phyloP scores from a whole-genome alignment of 2,113 vertebrate genomes.

The Phrynosoma blainvillii region DNA sequence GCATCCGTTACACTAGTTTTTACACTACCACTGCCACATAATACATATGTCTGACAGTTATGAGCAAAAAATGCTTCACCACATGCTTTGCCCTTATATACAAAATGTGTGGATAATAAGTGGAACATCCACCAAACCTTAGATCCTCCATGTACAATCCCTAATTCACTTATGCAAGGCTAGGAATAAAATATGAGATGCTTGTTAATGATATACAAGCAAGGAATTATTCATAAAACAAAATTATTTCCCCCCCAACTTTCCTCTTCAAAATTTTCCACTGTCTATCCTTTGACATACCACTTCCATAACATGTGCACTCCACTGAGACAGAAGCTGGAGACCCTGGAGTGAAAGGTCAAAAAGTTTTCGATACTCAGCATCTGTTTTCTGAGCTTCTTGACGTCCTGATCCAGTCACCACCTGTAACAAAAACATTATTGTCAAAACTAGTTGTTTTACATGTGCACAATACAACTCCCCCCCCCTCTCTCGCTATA shows the following conservation, averaged over 20 bases:
- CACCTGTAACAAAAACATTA: constrained; percentile 76
- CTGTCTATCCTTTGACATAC: constrained; percentile 71
- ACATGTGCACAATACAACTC: neutral
- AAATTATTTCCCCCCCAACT: neutral
- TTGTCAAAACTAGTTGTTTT: neutral
- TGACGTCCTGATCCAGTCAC: constrained; percentile 97
- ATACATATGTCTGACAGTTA: neutral
- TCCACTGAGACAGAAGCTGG: constrained; percentile 98
- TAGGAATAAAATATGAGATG: neutral
- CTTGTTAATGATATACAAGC: neutral
- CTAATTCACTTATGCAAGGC: neutral
- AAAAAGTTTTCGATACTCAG: constrained; percentile 94
- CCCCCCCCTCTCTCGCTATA: too few relatives aligned
- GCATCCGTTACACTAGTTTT: neutral
- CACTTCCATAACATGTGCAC: constrained; percentile 99
- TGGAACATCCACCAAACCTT: neutral
- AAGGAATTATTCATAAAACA: neutral
- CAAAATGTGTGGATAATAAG: neutral
- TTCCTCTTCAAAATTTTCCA: neutral
- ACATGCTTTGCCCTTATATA: neutral
- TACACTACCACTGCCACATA: neutral
- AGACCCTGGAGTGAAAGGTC: constrained; percentile 95
- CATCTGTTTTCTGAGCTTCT: constrained; percentile 93
- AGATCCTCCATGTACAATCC: neutral
- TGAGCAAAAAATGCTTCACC: neutral